phyloP scores from a whole-genome alignment of 2,888 invertebrate species.

The Andrena praecox region DNA sequence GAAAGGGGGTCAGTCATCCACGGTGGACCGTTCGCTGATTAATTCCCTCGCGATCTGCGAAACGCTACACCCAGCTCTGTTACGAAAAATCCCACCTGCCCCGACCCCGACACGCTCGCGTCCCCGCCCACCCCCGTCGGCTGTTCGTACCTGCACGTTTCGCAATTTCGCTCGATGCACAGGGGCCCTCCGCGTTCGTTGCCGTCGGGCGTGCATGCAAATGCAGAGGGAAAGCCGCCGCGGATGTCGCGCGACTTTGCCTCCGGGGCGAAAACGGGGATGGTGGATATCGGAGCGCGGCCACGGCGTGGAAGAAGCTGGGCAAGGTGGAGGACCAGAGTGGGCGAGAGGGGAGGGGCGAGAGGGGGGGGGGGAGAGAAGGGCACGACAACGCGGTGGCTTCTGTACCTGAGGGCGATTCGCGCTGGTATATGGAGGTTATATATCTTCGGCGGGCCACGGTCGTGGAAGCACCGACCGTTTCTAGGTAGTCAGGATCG shows the following conservation, averaged over 20 bases:
- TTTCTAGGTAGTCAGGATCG: conserved; percentile 71
- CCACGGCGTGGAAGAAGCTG: background rate
- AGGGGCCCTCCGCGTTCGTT: too few species aligned
- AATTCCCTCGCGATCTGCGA: too few species aligned
- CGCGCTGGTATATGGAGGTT: conserved; percentile 70
- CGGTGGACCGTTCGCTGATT: too few species aligned
- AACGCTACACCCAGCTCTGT: too few species aligned
- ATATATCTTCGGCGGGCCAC: conserved; percentile 68
- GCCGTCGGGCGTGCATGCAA: too few species aligned
- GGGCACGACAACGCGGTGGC: conserved; percentile 60
- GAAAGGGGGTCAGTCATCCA: too few species aligned
- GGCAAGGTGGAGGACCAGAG: background rate
- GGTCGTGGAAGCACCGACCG: conserved; percentile 65
- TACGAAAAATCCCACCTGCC: too few species aligned
- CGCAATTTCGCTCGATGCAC: too few species aligned
- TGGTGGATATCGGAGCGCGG: conserved; percentile 16
- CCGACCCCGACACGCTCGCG: too few species aligned
- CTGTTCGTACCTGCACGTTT: too few species aligned
- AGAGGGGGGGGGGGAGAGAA: conserved; percentile 13
- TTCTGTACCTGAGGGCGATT: conserved; percentile 70
- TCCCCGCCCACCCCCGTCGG: too few species aligned
- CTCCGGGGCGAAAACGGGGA: background rate
- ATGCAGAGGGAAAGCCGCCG: background rate
- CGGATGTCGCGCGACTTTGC: background rate
- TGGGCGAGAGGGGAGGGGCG: background rate